These are phyloP conservation scores for Rhagoletis pomonella DNA, from an alignment of 1,140 invertebrate species.

Conservation along the genomic window DNA sequence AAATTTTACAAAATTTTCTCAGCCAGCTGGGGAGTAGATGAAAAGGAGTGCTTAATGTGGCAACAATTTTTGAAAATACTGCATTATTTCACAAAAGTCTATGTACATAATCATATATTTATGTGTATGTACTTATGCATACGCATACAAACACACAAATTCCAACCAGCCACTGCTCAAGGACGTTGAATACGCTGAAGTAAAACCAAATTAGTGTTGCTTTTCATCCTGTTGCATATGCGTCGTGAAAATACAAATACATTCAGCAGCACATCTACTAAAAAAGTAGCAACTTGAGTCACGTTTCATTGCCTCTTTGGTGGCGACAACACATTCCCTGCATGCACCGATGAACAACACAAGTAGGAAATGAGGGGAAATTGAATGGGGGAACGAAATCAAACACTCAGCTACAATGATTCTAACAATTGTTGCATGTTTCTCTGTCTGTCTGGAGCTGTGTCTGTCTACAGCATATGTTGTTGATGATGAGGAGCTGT, in stretches of 20 bases:
- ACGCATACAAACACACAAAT: not conserved
- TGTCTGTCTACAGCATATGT: slow-evolving; percentile 45
- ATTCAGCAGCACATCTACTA: not conserved
- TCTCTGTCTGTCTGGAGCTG: slow-evolving; percentile 20
- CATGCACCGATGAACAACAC: not conserved
- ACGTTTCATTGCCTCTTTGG: slow-evolving; percentile 31
- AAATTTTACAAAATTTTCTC: no score
- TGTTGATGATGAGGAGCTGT: not conserved
- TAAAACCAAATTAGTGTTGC: slow-evolving; percentile 38
- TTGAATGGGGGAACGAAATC: not conserved
- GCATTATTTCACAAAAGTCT: no score
- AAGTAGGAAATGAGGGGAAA: not conserved
- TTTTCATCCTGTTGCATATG: slow-evolving; percentile 30
- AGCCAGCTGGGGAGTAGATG: no score
- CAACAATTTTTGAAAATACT: no score
- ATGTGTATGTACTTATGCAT: not conserved
- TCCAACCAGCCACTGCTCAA: not conserved
- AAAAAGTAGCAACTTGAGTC: slow-evolving; percentile 35
- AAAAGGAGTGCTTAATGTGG: no score
- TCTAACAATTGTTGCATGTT: slow-evolving; percentile 30
- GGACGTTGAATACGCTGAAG: slow-evolving; percentile 33
- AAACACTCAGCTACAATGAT: slow-evolving; percentile 8
- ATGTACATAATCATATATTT: not conserved
- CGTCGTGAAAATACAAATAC: not conserved
- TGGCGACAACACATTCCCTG: slow-evolving; percentile 13